Percentiles rank a stretch among this genome's conserved stretches.
phyloP scores from a whole-genome alignment of 2,888 invertebrate genomes.

The Platerodrilus igneus region DNA sequence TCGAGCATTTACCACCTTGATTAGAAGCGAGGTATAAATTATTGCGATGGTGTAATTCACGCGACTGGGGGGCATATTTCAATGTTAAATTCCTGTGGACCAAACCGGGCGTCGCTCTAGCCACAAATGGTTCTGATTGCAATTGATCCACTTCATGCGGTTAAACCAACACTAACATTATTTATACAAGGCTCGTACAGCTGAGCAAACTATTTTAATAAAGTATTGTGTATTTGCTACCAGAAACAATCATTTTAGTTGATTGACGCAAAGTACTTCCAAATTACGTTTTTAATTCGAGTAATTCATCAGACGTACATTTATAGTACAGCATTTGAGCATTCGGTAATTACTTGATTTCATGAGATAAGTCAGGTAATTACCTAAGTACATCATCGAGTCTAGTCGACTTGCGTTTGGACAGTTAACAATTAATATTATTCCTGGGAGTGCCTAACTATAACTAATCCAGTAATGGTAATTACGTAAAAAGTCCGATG shows the following conservation, averaged over 20 bases:
- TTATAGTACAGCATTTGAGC: slow-evolving; percentile 16
- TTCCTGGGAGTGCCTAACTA: slow-evolving; percentile 26
- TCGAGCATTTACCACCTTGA: slow-evolving; percentile 45
- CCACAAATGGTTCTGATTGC: slow-evolving; percentile 37
- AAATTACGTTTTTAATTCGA: slow-evolving; percentile 27
- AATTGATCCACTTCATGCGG: slow-evolving; percentile 33
- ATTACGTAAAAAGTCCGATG: slow-evolving; percentile 13
- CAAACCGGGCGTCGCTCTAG: slow-evolving; percentile 30
- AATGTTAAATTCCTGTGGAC: slow-evolving; percentile 35
- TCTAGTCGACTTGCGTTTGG: slow-evolving; percentile 24
- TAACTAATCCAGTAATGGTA: slow-evolving; percentile 27
- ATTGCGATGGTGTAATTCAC: slow-evolving; percentile 44
- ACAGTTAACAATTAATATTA: slow-evolving; percentile 30
- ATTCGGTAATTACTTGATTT: slow-evolving; percentile 29
- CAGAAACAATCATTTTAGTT: slow-evolving; percentile 20
- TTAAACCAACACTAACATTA: slow-evolving; percentile 22
- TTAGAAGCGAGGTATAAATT: slow-evolving; percentile 45
- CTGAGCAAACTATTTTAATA: slow-evolving; percentile 22
- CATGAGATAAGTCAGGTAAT: slow-evolving; percentile 31
- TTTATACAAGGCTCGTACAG: slow-evolving; percentile 18
- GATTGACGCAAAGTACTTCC: slow-evolving; percentile 19
- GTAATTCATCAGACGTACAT: slow-evolving; percentile 24
- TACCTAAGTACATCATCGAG: slow-evolving; percentile 31
- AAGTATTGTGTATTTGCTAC: slow-evolving; percentile 15
- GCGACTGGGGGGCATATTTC: slow-evolving; percentile 42